A percentile compares a stretch with the other conserved stretches of the same genome.
Evolutionary conservation across 2,888 invertebrate species (phyloP).

Genomic region (Cephus pygmeus): DNA sequence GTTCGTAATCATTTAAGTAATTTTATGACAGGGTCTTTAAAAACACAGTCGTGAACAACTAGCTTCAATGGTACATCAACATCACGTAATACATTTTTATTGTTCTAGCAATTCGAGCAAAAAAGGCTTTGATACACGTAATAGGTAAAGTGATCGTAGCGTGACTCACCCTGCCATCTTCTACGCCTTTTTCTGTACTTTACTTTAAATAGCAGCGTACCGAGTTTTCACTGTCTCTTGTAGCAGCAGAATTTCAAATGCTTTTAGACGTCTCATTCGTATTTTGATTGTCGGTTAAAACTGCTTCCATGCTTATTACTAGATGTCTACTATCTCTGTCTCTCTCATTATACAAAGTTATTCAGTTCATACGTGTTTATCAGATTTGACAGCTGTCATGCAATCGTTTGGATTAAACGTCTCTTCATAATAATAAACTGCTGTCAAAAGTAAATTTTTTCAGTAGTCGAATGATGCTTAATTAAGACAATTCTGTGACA

Average conservation of each 20-base stretch:
- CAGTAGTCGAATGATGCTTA: too few species aligned
- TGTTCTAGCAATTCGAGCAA: conserved; percentile 64
- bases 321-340: conserved; percentile 14
- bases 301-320: conserved; percentile 23
- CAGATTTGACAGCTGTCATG: conserved; percentile 25
- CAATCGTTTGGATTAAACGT: too few species aligned
- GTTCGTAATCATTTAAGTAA: neutral
- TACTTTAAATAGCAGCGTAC: conserved; percentile 13
- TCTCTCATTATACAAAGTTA: conserved; percentile 3
- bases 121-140: conserved; percentile 64
- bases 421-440: too few species aligned
- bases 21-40: too few species aligned
- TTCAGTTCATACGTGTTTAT: conserved; percentile 9
- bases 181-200: conserved; percentile 15
- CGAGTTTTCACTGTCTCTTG: conserved; percentile 18
- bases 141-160: conserved; percentile 63
- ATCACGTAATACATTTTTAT: conserved; percentile 50
- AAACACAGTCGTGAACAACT: neutral
- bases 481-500: neutral
- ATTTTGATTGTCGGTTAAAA: conserved; percentile 10
- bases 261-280: conserved; percentile 20
- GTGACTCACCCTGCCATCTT: conserved; percentile 33
- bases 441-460: too few species aligned
- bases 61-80: neutral
- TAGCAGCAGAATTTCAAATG: conserved; percentile 27